Evolutionary conservation across 2,113 vertebrate species (phyloP), one percentile per base, ranked within the genome.

Genomic region (Tringa solitaria): DNA sequence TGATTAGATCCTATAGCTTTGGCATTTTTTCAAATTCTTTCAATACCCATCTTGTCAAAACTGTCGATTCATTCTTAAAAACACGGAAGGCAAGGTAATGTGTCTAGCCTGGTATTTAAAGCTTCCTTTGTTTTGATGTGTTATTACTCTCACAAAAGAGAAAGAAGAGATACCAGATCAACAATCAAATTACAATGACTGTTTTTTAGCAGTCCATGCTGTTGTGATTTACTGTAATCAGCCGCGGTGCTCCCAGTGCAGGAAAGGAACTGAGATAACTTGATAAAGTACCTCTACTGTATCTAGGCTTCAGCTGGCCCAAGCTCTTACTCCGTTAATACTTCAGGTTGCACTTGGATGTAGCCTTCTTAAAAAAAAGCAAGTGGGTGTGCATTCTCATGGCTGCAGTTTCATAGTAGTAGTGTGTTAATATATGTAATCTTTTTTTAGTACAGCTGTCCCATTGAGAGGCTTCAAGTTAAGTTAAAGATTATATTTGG

Each of bases 201-300:
- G 77, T 81, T 72, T 88, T 95, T 95, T 70, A 89, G 59, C 60
- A 56, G 45, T 41, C 65, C 65, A 0, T n/a, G 54, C 53, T 92
- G 26, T 86, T 48, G 10, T 76, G 51, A 41, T 80, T 95, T 75
- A 54, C 45, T 90, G 72, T 72, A 95, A 97, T 96, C 87, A 95
- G 9, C 65, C 28, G 37, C 2, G 3, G 19, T 77, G 41, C 39
- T 93, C 30, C 35, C 17, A 20, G 88, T 15, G 67, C 37, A 68
- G 61, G 84, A 73, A 67, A 96, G 39, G 70, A 97, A 84, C 85
- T 59, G 95, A 70, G 92, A 45, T 83, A 92, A 95, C 70, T 94
- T 82, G 79, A 91, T 87, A 89, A 92, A 93, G 41, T 14, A 83
- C 45, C 28, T 94, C 65, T 48, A 19, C 28, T 43, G 16, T 53